Base-by-base conservation (phyloP, 1,140 invertebrate genomes). In the Doryteuthis pealeii region DNA sequence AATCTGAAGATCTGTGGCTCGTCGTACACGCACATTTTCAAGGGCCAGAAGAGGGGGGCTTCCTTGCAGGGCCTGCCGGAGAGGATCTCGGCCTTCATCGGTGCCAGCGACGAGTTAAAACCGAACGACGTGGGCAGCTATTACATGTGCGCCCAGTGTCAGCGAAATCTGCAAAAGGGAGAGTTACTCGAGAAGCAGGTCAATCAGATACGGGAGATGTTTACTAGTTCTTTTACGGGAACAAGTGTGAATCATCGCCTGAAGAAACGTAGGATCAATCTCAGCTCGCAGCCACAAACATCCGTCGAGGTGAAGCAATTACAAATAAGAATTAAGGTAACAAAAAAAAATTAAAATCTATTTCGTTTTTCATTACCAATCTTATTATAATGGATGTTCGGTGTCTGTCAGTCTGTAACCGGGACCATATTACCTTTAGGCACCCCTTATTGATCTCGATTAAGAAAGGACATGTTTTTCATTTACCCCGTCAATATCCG, bases 121-220 rank as follows among this genome's bases (percentile, higher is more conserved):
- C 54, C 26, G 18, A n/a, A 28, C 5, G 54, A 62, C 26, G 54
- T 62, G 12, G 54, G 54, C 18, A 62, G 54, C 18, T 62, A 22
- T 28, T 62, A 62, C 54, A 62, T 62, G 54, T 62, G 54, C 54
- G 54, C 54, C 18, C 54, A 62, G 26, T 62, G 54, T 28, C 54
- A 62, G 54, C 54, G 54, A 1, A 62, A 62, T 62, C 18, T 62
- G 18, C 54, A 62, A 62, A 62, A 62, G 54, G 54, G 22, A 22
- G 54, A 62, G 18, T 62, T 62, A 62, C 54, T 62, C 10, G 54
- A 62, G 54, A 62, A 62, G 26, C 54, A 62, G 26, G 54, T 62
- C 54, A 62, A 62, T 28, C 54, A 62, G 26, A 62, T 62, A n/a
- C 54, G 54, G 54, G 54, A 62, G 22, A 22, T 28, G 18, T 62